Percentiles rank a stretch among this genome's conserved stretches.
Conservation (phyloP, 2,797 vertebrate species). For the Enteromius treurensis region DNA sequence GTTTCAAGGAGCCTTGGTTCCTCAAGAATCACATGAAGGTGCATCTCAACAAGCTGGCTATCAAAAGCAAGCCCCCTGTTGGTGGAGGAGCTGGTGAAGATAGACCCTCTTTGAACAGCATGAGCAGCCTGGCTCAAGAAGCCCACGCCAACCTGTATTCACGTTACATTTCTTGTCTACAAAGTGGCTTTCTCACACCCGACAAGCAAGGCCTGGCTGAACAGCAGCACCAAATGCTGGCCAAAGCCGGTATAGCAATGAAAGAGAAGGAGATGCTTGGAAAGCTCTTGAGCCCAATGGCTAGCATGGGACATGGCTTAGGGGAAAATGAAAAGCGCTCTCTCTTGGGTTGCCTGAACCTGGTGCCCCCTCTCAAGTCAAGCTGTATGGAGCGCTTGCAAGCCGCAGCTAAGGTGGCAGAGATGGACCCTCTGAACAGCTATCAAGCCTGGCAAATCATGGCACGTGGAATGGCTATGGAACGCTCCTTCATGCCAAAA, state of each 20-base stretch:
- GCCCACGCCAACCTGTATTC: constrained; percentile 96
- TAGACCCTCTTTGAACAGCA: constrained; percentile 83
- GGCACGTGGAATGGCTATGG: constrained; percentile 96
- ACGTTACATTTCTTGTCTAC: constrained; percentile 95
- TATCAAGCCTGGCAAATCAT: constrained; percentile 99
- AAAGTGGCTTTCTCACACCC: constrained; percentile 91
- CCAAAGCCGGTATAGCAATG: constrained; percentile 90
- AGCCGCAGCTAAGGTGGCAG: constrained; percentile 95
- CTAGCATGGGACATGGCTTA: constrained; percentile 85
- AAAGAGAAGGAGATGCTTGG: constrained; percentile 97
- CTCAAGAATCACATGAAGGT: constrained; percentile 99
- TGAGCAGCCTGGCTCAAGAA: constrained; percentile 92
- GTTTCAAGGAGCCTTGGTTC: constrained; percentile 99
- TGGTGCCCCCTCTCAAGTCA: constrained; percentile 96
- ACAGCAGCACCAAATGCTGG: constrained; percentile 88
- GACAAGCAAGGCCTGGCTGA: constrained; percentile 91
- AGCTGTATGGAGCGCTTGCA: constrained; percentile 98
- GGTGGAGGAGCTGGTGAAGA: constrained; percentile 83
- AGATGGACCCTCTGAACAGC: constrained; percentile 98
- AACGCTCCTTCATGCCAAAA: constrained; percentile 95
- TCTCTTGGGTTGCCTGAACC: constrained; percentile 93
- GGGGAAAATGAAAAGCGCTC: constrained; percentile 95
- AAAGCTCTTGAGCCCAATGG: constrained; percentile 91
- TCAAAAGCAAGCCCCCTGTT: constrained; percentile 91
- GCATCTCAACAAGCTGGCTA: constrained; percentile 96